Base-by-base conservation (phyloP, 2,797 vertebrate species). In the Lithobates sylvaticus region DNA sequence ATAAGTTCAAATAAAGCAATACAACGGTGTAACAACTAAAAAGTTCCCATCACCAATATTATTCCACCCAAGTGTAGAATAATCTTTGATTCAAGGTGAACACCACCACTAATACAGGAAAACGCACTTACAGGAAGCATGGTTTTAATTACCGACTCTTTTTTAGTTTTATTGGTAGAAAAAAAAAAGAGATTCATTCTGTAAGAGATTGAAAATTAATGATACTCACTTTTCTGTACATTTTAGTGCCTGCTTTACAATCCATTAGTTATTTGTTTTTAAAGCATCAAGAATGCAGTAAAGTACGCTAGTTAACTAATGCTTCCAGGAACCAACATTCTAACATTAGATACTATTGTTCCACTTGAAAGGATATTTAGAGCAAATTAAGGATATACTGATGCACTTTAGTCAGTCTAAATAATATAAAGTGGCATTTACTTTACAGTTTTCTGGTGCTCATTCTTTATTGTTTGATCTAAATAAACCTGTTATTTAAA, bases 341-440 rank as follows among this genome's bases (percentile, higher is more conserved):
- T 79, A 80, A 42, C 67, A 70, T 70, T 80, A 70, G 78, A 67
- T 80, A 54, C 39, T 68, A 54, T 83, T 67, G 65, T 83, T 83
- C 81, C 39, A 83, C 81, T 68, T 76, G 71, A 75, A 67, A 44
- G 44, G 42, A 76, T 68, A 83, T 83, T 83, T 83, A 54, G 73
- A 83, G 81, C 81, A 76, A 67, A 67, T 83, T 65, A 75, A n/a
- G 26, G 10, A 67, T 32, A 34, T 76, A 50, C 16, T 50, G 42
- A 76, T 67, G 39, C 72, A 67, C 61, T 68, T 50, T 15, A 76
- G 27, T 23, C 72, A 83, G 26, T 50, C 61, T 26, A 50, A 29
- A 68, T 76, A 75, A 76, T 75, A 50, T 67, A 29, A 29, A 15
- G 21, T 50, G 61, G 42, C 61, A 32, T 29, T 83, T 23, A 34